Conservation (phyloP, 2,888 invertebrate species). For the Odontomyia ornata region DNA sequence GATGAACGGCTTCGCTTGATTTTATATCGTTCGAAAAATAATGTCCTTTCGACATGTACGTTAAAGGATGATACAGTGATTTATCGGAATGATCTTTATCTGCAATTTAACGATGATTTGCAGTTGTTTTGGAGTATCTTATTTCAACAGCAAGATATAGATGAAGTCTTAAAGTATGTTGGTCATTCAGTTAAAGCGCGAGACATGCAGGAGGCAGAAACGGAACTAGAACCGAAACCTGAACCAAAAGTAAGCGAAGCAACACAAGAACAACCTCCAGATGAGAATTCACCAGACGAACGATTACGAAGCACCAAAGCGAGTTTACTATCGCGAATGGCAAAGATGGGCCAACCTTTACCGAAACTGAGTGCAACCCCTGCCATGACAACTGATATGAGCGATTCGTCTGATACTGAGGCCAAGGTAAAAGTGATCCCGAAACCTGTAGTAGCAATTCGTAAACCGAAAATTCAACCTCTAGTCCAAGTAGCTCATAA, state of each 20-base stretch:
- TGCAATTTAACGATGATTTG: constrained; percentile 65
- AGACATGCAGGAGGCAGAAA: background rate
- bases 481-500: constrained; percentile 52
- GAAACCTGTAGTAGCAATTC: constrained; percentile 49
- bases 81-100: constrained; percentile 53
- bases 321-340: constrained; percentile 67
- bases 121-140: constrained; percentile 68
- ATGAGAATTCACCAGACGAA: constrained; percentile 43
- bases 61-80: constrained; percentile 51
- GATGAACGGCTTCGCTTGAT: constrained; percentile 53
- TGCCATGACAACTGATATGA: constrained; percentile 57
- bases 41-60: constrained; percentile 54
- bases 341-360: constrained; percentile 67
- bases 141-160: constrained; percentile 62
- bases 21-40: constrained; percentile 55
- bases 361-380: constrained; percentile 57
- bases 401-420: constrained; percentile 66
- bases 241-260: constrained; percentile 19
- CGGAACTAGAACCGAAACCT: background rate
- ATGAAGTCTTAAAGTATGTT: constrained; percentile 58
- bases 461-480: constrained; percentile 48
- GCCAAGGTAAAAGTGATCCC: constrained; percentile 50
- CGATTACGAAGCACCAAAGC: constrained; percentile 58
- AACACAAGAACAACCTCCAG: constrained; percentile 6
- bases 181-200: background rate